Conservation (phyloP, 1,140 invertebrate species). For the Panonychus citri region DNA sequence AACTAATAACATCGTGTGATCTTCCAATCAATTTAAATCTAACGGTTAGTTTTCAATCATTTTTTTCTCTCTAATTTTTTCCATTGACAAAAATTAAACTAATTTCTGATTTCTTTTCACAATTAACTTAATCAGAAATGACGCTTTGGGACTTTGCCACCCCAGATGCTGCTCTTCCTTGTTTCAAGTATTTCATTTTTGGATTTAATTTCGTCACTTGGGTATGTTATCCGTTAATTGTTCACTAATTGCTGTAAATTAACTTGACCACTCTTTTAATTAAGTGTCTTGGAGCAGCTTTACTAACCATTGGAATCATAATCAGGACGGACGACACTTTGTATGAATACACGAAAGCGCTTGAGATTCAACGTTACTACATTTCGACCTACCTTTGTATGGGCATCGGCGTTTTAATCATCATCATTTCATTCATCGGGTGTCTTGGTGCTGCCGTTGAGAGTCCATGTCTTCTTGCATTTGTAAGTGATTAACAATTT, state of each 20-base stretch:
- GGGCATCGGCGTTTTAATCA: constrained; percentile 12
- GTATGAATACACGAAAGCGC: constrained; percentile 14
- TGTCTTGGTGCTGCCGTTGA: constrained; percentile 16
- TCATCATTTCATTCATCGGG: constrained; percentile 16
- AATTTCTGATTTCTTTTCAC: no score
- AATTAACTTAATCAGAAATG: no score
- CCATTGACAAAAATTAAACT: no score
- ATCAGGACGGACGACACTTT: constrained; percentile 14
- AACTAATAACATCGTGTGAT: no score
- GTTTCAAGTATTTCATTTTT: constrained; percentile 15
- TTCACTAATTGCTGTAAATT: not conserved
- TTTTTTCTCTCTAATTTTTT: no score
- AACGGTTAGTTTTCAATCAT: no score
- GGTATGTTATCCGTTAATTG: constrained; percentile 6
- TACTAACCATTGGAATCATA: constrained; percentile 14
- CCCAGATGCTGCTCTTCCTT: constrained; percentile 3
- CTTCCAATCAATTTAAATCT: no score
- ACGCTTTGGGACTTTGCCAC: not conserved
- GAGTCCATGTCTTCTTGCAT: constrained; percentile 15
- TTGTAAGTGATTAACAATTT: constrained; percentile 12
- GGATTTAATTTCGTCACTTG: constrained; percentile 13
- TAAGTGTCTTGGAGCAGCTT: constrained; percentile 15
- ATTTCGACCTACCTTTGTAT: constrained; percentile 15
- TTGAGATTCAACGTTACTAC: constrained; percentile 16
- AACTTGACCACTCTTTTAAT: not conserved